Conservation (phyloP, 2,113 vertebrate species). For the Barnardius zonarius region DNA sequence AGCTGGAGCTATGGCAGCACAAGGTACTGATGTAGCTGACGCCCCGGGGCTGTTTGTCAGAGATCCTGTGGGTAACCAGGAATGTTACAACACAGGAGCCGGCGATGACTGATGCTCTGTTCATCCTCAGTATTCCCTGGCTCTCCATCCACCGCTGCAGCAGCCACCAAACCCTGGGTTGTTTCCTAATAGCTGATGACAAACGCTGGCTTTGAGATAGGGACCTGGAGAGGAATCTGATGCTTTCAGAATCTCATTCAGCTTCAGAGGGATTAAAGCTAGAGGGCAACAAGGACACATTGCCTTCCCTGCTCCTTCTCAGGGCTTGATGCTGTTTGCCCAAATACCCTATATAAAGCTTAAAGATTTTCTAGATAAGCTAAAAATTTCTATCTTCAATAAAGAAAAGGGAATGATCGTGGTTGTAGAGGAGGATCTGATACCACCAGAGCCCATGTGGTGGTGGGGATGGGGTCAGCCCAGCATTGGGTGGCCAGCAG, state of each 20-base stretch:
- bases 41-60: background rate
- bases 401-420: background rate
- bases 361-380: background rate
- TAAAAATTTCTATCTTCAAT: background rate
- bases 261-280: background rate
- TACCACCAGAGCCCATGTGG: background rate
- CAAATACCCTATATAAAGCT: background rate
- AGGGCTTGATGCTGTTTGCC: background rate
- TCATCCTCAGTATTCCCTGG: background rate
- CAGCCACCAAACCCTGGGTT: background rate
- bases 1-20: background rate
- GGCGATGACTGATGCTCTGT: background rate
- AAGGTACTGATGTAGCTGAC: background rate
- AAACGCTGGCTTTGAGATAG: background rate
- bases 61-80: background rate
- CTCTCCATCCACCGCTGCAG: background rate
- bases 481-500: too few relatives aligned
- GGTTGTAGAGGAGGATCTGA: background rate
- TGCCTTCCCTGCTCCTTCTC: background rate
- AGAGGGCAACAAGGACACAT: accelerated
- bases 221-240: background rate
- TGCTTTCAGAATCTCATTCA: background rate
- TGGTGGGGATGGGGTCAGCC: background rate
- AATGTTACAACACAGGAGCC: background rate
- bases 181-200: background rate